Evolutionary conservation across 2,888 invertebrate species (phyloP).

Genomic region (Galerucella nymphaeae): DNA sequence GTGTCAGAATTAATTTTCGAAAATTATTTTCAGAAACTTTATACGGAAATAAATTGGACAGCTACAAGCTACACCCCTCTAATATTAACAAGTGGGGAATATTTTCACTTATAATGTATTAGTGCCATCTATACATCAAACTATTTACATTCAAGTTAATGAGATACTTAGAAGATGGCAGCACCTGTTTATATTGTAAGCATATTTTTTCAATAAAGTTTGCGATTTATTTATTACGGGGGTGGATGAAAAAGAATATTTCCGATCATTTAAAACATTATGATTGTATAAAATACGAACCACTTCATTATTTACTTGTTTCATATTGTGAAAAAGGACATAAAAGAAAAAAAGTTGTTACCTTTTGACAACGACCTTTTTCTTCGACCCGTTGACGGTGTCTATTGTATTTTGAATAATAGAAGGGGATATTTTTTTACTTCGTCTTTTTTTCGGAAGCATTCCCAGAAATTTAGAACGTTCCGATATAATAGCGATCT

Average conservation of each 20-base stretch:
- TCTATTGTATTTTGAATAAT: slow-evolving; percentile 31
- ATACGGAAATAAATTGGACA: neutral
- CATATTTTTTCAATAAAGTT: neutral
- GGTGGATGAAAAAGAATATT: too few species aligned
- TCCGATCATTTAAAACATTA: slow-evolving; percentile 20
- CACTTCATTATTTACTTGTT: slow-evolving; percentile 37
- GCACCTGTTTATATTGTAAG: neutral
- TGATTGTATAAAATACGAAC: slow-evolving; percentile 18
- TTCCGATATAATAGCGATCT: slow-evolving; percentile 20
- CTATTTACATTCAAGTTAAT: neutral
- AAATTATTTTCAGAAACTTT: neutral
- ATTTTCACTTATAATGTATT: neutral
- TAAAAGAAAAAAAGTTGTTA: slow-evolving; percentile 30
- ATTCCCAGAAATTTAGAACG: slow-evolving; percentile 31
- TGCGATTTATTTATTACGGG: too few species aligned
- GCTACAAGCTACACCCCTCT: too few species aligned
- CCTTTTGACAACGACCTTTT: slow-evolving; percentile 34
- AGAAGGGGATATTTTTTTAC: slow-evolving; percentile 30
- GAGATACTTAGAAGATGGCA: neutral
- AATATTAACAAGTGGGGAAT: too few species aligned
- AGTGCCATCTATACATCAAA: neutral
- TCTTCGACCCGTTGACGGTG: slow-evolving; percentile 25
- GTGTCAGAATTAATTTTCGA: neutral
- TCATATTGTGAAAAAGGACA: slow-evolving; percentile 15
- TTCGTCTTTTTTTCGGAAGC: slow-evolving; percentile 19